phyloP scores from a whole-genome alignment of 2,113 vertebrate genomes.

The Ciconia boyciana region DNA sequence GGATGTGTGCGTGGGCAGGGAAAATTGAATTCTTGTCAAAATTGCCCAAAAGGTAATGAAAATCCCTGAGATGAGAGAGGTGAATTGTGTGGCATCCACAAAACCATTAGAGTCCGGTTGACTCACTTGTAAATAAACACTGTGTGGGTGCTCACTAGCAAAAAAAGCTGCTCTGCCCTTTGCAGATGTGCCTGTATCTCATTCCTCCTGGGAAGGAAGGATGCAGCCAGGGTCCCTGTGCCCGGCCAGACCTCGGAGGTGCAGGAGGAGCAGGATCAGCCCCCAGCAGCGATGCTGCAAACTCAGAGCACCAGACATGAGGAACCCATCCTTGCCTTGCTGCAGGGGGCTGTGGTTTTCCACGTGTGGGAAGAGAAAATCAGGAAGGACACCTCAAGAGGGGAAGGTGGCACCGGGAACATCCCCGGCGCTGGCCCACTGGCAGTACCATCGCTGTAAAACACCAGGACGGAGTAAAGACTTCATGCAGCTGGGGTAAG shows the following conservation, averaged over 20 bases:
- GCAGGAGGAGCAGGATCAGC: accelerated
- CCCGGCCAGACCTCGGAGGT: not conserved
- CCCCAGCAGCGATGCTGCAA: no score
- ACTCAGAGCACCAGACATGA: not conserved
- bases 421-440: not conserved
- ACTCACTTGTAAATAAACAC: slow-evolving; percentile 10
- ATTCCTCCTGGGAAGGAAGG: not conserved
- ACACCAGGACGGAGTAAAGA: not conserved
- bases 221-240: not conserved
- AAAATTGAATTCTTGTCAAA: slow-evolving; percentile 36
- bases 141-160: not conserved
- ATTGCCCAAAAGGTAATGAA: slow-evolving; percentile 45
- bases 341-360: not conserved
- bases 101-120: not conserved
- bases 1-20: not conserved
- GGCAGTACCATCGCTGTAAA: not conserved
- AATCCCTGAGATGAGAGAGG: not conserved
- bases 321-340: not conserved
- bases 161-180: not conserved
- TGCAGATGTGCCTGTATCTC: not conserved
- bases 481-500: not conserved
- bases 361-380: not conserved
- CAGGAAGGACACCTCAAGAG: not conserved
- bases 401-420: not conserved
- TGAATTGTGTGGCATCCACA: not conserved